Base-by-base conservation (phyloP, 2,113 vertebrate genomes). In the Hemibagrus wyckioides region DNA sequence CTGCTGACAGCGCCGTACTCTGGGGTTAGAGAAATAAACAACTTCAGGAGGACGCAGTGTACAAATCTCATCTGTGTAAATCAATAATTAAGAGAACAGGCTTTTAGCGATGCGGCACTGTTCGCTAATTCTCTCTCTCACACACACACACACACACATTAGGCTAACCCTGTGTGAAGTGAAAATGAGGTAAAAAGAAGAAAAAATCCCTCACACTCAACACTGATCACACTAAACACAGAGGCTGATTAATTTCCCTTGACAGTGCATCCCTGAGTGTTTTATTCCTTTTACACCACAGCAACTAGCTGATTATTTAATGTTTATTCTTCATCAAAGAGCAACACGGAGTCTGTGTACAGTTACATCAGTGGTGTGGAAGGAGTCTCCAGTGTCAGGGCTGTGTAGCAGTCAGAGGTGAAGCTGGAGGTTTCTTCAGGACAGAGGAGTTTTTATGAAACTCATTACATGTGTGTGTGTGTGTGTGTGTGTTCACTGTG, bases 51-150 rank as follows among this genome's bases (percentile, higher is more conserved):
- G 71, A 75, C 71, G 13, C 39, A 13, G 71, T 75, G 36, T 44
- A 75, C 71, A 75, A 75, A 75, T 75, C 71, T 75, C 39, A 75
- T 75, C 39, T 23, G 71, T 44, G 39, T 44, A 44, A 75, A 75
- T 75, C 71, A 75, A 44, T 75, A 25, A 75, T 75, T 75, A 75
- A 44, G 71, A 75, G 71, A 75, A 25, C 71, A 23, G 39, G 39
- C 71, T 75, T 75, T 75, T 44, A 75, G 71, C 71, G 0, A 75
- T 75, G 36, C 71, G 0, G 67, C 63, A 67, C 63, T 67, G n/a
- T 33, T 67, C 63, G 15, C 63, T 33, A 33, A 33, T 19, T 67
- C 63, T 33, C 30, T 33, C 63, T 15, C 63, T 15, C n/a, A 30
- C 28, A 30, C n/a, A 33, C 63, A 17, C 65, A 36, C 30, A 19